Conservation (phyloP, 2,797 vertebrate species). For the Pogonophryne albipinna region DNA sequence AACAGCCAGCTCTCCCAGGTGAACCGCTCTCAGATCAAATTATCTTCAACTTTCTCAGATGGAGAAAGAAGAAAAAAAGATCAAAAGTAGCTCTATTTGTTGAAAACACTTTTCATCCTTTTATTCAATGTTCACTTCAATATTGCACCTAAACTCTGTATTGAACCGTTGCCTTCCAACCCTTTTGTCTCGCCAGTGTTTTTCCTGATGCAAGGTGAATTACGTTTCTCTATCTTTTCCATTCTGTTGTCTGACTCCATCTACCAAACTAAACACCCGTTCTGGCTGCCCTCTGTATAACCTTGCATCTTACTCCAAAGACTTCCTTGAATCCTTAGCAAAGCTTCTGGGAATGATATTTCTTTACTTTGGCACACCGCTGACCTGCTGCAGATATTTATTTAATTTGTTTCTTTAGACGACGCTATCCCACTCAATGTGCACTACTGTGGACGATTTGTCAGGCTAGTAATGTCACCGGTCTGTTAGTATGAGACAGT, state of each 20-base stretch:
- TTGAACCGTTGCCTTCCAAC: slow-evolving; percentile 25
- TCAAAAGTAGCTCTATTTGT: slow-evolving; percentile 60
- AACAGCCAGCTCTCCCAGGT: slow-evolving; percentile 71
- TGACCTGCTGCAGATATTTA: slow-evolving; percentile 75
- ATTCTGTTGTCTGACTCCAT: slow-evolving; percentile 72
- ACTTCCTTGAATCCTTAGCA: slow-evolving; percentile 75
- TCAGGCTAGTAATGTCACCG: slow-evolving; percentile 28
- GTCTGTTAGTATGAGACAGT: slow-evolving; percentile 3
- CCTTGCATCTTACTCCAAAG: slow-evolving; percentile 81
- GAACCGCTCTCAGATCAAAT: slow-evolving; percentile 67
- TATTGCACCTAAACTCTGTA: slow-evolving; percentile 36
- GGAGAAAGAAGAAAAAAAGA: slow-evolving; percentile 1
- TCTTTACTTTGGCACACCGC: slow-evolving; percentile 75
- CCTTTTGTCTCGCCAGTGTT: slow-evolving; percentile 30
- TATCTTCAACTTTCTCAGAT: slow-evolving; percentile 42
- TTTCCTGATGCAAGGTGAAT: slow-evolving; percentile 62
- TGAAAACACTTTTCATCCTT: slow-evolving; percentile 47
- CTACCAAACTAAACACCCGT: slow-evolving; percentile 72
- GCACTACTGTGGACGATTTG: slow-evolving; percentile 52
- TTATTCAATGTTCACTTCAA: slow-evolving; percentile 46
- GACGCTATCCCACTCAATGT: slow-evolving; percentile 49
- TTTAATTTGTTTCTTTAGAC: slow-evolving; percentile 39
- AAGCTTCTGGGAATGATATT: slow-evolving; percentile 80
- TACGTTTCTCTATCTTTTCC: slow-evolving; percentile 57
- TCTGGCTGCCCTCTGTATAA: slow-evolving; percentile 82